Percentiles rank a stretch among this genome's conserved stretches.
Evolutionary conservation across 2,888 invertebrate species (phyloP).

Genomic region (Parnassius apollo): DNA sequence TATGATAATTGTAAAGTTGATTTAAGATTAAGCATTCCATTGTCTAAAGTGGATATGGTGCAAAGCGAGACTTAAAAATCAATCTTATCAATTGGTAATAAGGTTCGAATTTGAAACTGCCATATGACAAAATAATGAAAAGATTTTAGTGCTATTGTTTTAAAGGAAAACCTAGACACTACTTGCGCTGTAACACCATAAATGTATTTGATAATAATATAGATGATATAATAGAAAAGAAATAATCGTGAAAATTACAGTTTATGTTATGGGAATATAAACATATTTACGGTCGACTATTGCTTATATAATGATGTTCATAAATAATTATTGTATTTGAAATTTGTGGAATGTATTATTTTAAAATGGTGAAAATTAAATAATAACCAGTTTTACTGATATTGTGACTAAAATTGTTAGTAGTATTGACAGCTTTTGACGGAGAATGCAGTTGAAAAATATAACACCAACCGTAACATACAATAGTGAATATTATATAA

Average conservation of each 20-base stretch:
- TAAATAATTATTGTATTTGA: too few relatives aligned
- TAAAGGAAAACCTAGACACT: conserved; percentile 41
- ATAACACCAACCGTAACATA: too few relatives aligned
- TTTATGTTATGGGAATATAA: background rate
- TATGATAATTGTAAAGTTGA: conserved; percentile 44
- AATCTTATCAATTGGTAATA: conserved; percentile 50
- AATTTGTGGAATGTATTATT: too few relatives aligned
- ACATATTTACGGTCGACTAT: background rate
- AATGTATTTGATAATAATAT: conserved; percentile 32
- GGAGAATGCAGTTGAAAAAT: too few relatives aligned
- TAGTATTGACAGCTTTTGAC: too few relatives aligned
- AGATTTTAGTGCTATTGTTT: conserved; percentile 29
- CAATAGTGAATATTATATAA: too few relatives aligned
- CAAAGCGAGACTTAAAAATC: conserved; percentile 37
- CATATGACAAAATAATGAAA: conserved; percentile 43
- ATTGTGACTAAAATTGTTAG: too few relatives aligned
- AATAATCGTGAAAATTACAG: conserved; percentile 21
- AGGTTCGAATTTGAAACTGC: conserved; percentile 54
- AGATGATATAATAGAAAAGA: conserved; percentile 6
- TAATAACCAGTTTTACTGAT: too few relatives aligned
- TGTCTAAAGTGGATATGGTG: conserved; percentile 55
- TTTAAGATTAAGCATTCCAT: conserved; percentile 64
- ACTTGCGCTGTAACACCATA: conserved; percentile 58
- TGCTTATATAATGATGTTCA: background rate
- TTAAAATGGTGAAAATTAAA: too few relatives aligned